Evolutionary conservation across 2,888 invertebrate species (phyloP).

Genomic region (Lymantria monacha): DNA sequence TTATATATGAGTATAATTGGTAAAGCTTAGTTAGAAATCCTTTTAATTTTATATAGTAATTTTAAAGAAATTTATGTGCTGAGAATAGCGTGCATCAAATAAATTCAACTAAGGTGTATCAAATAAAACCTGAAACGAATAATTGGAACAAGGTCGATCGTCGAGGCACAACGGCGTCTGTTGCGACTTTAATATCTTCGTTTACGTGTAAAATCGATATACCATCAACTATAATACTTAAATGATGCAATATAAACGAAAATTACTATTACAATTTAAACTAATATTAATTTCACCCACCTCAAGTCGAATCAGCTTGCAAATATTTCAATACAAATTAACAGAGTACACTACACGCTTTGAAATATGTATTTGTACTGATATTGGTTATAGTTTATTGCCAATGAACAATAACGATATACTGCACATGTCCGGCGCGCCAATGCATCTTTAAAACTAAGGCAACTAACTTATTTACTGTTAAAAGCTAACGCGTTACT

Average conservation of each 20-base stretch:
- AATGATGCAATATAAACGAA: slow-evolving; percentile 41
- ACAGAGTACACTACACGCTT: slow-evolving; percentile 25
- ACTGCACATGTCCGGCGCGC: slow-evolving; percentile 53
- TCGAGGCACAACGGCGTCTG: slow-evolving; percentile 47
- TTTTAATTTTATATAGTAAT: not conserved
- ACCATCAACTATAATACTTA: not conserved
- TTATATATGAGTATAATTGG: not conserved
- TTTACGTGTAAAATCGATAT: slow-evolving; percentile 72
- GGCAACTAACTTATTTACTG: slow-evolving; percentile 71
- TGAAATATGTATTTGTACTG: slow-evolving; percentile 29
- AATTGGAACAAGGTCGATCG: slow-evolving; percentile 72
- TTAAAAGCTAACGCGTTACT: slow-evolving; percentile 52
- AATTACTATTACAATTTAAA: slow-evolving; percentile 24
- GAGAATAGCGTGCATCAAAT: not conserved
- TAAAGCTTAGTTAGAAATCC: not conserved
- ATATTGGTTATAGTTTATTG: slow-evolving; percentile 41
- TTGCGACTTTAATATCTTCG: slow-evolving; percentile 58
- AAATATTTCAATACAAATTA: slow-evolving; percentile 31
- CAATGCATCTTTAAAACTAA: slow-evolving; percentile 62
- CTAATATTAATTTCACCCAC: slow-evolving; percentile 38
- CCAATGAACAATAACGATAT: slow-evolving; percentile 40
- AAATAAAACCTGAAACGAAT: slow-evolving; percentile 32
- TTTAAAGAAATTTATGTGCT: not conserved
- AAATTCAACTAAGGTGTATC: slow-evolving; percentile 5
- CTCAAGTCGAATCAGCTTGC: slow-evolving; percentile 71